Base-by-base conservation (phyloP, 1,140 invertebrate genomes). In the Doryteuthis pealeii region DNA sequence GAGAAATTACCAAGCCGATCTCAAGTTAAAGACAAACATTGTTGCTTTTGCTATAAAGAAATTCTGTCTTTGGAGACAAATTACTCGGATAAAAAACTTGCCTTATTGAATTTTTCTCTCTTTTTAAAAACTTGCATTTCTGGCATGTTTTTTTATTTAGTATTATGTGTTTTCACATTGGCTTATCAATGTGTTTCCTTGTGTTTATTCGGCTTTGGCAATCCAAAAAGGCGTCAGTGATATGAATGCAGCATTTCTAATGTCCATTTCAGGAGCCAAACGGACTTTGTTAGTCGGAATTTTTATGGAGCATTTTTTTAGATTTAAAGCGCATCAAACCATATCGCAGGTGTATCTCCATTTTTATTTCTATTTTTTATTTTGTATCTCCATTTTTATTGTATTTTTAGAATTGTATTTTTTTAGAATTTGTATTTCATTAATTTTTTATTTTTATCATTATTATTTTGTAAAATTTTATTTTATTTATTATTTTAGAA, bases 251-350 rank as follows among this genome's bases (percentile, higher is more conserved):
- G 90, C 92, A 8, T 92, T 91, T 78, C 85, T 98, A 14, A 90
- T 98, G 15, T 93, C 95, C 0, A 90, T 93, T 1, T 95, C 98
- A 74, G 97, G 84, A 31, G 90, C 95, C n/a, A n/a, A 80, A 93
- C 94, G 22, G 91, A 92, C 73, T 92, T 89, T 32, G 65, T 89
- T 68, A 89, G 89, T 26, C 79, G 91, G 58, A n/a, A 80, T 91
- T 6, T 71, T 90, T 32, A 89, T 89, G n/a, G 70, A 91, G 91
- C 12, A 87, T 86, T 81, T 71, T 91, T 31, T 87, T 89, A 28
- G 90, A 91, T 79, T 70, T 76, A 0, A 72, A 71, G 40, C 18
- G 43, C 18, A 15, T 80, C 8, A 65, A 71, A 49, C 69, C 66
- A 18, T 45, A 75, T 30, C 54, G 79, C 22, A 73, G 70, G 32